phyloP scores from a whole-genome alignment of 2,797 vertebrate species.

The Harpagifer antarcticus region DNA sequence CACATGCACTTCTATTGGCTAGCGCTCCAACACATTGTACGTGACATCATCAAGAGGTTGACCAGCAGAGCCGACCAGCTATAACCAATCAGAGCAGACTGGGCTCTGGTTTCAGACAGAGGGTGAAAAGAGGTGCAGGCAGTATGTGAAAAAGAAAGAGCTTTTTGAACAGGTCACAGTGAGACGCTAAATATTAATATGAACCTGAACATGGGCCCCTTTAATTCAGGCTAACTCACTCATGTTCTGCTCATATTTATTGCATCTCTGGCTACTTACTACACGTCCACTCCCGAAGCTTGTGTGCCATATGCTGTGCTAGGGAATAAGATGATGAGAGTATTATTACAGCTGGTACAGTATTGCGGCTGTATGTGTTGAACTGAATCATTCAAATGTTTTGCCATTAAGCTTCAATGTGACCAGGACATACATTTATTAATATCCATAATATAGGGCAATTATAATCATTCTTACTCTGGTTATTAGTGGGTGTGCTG shows the following conservation, averaged over 20 bases:
- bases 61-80: no score
- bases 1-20: no score
- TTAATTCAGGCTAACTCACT: slow-evolving; percentile 39
- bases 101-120: no score
- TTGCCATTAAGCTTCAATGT: background rate
- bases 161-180: no score
- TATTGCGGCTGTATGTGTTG: background rate
- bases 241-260: slow-evolving; percentile 37
- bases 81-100: no score
- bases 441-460: background rate
- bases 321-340: background rate
- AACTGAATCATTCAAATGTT: slow-evolving; percentile 1
- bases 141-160: no score
- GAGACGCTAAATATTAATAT: no score
- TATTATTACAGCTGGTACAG: background rate
- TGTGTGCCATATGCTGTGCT: slow-evolving; percentile 18
- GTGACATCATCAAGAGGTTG: no score
- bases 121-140: no score
- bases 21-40: no score
- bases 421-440: background rate
- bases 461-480: background rate
- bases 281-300: slow-evolving; percentile 10
- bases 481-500: background rate
- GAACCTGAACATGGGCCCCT: no score
- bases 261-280: slow-evolving; percentile 37